phyloP scores from a whole-genome alignment of 2,113 vertebrate species.

The Xiphophorus couchianus region DNA sequence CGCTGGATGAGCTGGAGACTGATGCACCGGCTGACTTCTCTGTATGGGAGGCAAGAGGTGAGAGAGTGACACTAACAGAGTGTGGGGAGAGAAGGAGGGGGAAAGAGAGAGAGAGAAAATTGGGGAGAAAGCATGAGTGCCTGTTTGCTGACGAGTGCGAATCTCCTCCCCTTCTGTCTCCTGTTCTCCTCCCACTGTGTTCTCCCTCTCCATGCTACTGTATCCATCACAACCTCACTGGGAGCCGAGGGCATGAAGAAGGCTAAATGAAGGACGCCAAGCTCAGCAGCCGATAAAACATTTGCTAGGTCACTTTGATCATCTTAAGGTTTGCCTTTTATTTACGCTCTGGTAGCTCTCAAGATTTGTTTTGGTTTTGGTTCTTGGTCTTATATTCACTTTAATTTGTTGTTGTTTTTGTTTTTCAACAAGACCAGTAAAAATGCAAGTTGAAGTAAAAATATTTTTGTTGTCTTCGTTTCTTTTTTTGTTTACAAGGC shows the following conservation, averaged over 20 bases:
- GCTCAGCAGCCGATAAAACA: not conserved
- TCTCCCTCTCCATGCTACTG: constrained; percentile 28
- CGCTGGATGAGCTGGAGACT: constrained; percentile 38
- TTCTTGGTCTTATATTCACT: not conserved
- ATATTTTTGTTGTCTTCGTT: no score
- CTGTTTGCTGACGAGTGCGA: constrained; percentile 64
- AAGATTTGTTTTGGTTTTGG: not conserved
- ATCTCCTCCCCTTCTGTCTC: constrained; percentile 65
- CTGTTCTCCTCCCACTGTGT: constrained; percentile 50
- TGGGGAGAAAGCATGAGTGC: constrained; percentile 57
- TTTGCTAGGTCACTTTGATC: not conserved
- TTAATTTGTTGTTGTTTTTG: not conserved
- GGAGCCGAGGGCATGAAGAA: not conserved
- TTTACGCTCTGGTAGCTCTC: not conserved
- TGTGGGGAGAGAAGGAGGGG: constrained; percentile 35
- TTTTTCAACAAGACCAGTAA: not conserved
- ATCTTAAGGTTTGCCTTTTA: not conserved
- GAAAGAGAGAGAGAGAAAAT: constrained; percentile 33
- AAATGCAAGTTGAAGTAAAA: not conserved
- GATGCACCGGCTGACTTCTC: constrained; percentile 44
- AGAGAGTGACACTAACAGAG: constrained; percentile 33
- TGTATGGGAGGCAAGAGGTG: constrained; percentile 45
- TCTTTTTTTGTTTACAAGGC: no score
- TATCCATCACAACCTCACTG: constrained; percentile 8
- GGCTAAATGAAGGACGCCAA: no score